A percentile compares a stretch with the other conserved stretches of the same genome.
phyloP scores from a whole-genome alignment of 1,140 invertebrate genomes.

The Drusus annulatus region DNA sequence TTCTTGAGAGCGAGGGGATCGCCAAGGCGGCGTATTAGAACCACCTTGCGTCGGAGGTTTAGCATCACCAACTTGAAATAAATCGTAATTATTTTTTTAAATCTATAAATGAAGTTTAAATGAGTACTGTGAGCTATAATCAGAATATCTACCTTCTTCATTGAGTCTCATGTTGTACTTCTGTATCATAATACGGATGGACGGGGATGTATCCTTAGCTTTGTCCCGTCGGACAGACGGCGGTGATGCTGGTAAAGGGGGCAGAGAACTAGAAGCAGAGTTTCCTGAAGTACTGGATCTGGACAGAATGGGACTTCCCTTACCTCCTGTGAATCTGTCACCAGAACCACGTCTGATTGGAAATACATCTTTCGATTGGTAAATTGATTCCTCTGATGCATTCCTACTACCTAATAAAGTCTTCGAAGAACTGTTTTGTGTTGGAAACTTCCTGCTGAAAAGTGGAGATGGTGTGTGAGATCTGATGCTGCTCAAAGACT shows the following conservation, averaged over 20 bases:
- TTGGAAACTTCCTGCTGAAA: slow-evolving; percentile 40
- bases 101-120: too few relatives aligned
- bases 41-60: slow-evolving; percentile 38
- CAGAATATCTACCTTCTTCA: slow-evolving; percentile 66
- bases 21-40: slow-evolving; percentile 53
- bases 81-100: too few relatives aligned
- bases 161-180: slow-evolving; percentile 76
- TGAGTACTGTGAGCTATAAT: too few relatives aligned
- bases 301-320: slow-evolving; percentile 62
- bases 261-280: slow-evolving; percentile 61
- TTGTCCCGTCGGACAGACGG: slow-evolving; percentile 72
- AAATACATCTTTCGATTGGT: slow-evolving; percentile 46
- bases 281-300: slow-evolving; percentile 62
- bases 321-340: slow-evolving; percentile 49
- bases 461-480: slow-evolving; percentile 54
- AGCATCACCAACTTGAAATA: slow-evolving; percentile 39
- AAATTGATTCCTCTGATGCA: slow-evolving; percentile 54
- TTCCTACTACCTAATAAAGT: slow-evolving; percentile 48
- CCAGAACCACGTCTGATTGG: slow-evolving; percentile 50
- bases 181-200: slow-evolving; percentile 78
- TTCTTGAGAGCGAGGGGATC: slow-evolving; percentile 56
- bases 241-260: slow-evolving; percentile 71
- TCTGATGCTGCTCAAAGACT: slow-evolving; percentile 51
- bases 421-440: slow-evolving; percentile 47
- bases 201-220: slow-evolving; percentile 76